A percentile compares a stretch with the other conserved stretches of the same genome.
These are phyloP conservation scores for Zootoca vivipara DNA, from an alignment of 2,113 vertebrate genomes.

Conservation along the genomic window DNA sequence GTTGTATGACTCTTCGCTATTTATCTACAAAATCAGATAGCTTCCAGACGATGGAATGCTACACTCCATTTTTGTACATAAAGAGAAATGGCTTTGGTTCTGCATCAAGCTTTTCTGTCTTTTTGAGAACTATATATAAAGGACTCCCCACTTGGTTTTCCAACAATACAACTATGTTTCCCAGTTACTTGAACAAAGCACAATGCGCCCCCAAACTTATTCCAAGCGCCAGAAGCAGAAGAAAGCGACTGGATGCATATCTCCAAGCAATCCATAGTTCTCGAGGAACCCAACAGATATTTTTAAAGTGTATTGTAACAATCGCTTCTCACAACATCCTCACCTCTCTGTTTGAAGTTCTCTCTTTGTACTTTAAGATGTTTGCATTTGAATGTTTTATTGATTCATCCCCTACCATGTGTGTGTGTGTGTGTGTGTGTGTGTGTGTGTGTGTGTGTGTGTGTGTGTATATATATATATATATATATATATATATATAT, in stretches of 20 bases:
- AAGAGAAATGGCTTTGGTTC: slow-evolving; percentile 32
- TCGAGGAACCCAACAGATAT: slow-evolving; percentile 42
- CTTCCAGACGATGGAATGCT: background rate
- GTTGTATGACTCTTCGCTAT: slow-evolving; percentile 22
- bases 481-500: no score
- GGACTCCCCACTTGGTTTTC: background rate
- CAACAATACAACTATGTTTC: slow-evolving; percentile 44
- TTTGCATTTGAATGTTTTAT: slow-evolving; percentile 55
- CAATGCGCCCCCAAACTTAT: slow-evolving; percentile 35
- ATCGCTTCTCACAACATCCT: slow-evolving; percentile 8
- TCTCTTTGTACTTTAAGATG: slow-evolving; percentile 39
- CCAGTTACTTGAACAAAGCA: slow-evolving; percentile 58
- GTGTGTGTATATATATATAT: no score
- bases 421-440: no score
- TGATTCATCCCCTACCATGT: slow-evolving; percentile 24
- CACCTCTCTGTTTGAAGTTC: slow-evolving; percentile 21
- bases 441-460: no score
- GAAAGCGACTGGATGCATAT: slow-evolving; percentile 13
- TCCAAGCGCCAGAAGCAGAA: background rate
- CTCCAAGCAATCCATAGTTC: slow-evolving; percentile 25
- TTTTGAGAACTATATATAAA: slow-evolving; percentile 43
- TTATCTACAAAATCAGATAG: slow-evolving; percentile 31
- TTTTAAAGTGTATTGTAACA: slow-evolving; percentile 56
- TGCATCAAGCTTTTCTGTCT: slow-evolving; percentile 8
- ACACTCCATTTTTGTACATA: slow-evolving; percentile 2